phyloP scores from a whole-genome alignment of 2,888 invertebrate genomes.

The Melieria picta region DNA sequence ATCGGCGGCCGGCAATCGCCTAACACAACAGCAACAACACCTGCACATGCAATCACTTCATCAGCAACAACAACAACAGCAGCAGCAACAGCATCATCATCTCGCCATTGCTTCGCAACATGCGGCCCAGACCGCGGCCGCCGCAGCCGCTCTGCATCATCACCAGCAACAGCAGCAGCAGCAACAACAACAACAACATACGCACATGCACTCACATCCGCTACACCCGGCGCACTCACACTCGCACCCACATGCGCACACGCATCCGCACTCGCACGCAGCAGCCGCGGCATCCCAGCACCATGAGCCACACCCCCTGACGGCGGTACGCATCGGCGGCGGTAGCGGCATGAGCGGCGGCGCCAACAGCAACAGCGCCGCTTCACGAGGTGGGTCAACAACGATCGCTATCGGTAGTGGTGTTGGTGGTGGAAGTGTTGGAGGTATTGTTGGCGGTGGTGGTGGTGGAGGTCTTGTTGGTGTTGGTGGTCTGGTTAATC shows the following conservation, averaged over 20 bases:
- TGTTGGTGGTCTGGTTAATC: conserved; percentile 38
- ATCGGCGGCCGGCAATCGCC: conserved; percentile 17
- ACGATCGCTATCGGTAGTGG: conserved; percentile 36
- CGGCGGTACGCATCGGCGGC: conserved; percentile 39
- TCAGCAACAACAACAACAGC: conserved; percentile 44
- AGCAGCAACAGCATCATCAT: conserved; percentile 51
- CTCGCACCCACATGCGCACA: conserved; percentile 42
- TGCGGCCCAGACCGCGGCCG: conserved; percentile 27
- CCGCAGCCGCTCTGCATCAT: conserved; percentile 40
- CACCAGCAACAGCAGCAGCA: conserved; percentile 46
- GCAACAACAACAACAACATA: conserved; percentile 44
- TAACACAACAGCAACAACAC: conserved; percentile 37
- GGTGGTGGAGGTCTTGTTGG: conserved; percentile 35
- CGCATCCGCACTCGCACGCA: conserved; percentile 40
- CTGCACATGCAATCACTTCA: conserved; percentile 33
- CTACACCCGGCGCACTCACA: conserved; percentile 40
- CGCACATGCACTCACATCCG: conserved; percentile 43
- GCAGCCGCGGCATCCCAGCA: conserved; percentile 46
- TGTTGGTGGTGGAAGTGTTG: conserved; percentile 19
- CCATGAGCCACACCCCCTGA: conserved; percentile 43
- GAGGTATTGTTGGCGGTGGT: conserved; percentile 10
- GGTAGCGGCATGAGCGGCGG: conserved; percentile 42
- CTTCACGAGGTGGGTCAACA: conserved; percentile 60
- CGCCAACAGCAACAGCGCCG: conserved; percentile 42
- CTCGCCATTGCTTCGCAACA: conserved; percentile 45